Evolutionary conservation across 2,888 invertebrate species (phyloP).

Genomic region (Salticus scenicus): DNA sequence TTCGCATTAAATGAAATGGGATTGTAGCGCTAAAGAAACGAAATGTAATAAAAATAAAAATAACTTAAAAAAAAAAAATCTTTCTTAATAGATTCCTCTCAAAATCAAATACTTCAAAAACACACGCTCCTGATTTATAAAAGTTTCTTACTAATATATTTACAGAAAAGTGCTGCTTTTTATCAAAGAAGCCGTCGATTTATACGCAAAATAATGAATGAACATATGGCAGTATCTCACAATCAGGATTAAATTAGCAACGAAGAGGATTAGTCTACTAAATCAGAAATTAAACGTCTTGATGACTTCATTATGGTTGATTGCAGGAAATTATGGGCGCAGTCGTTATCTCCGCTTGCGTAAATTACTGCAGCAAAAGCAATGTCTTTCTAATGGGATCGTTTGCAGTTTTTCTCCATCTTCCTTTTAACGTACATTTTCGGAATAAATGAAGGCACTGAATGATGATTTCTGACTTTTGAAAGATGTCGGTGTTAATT

Average conservation of each 20-base stretch:
- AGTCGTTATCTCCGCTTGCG: background rate
- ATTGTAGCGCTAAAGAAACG: no score
- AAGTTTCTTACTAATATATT: no score
- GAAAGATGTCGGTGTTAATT: background rate
- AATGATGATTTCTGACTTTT: background rate
- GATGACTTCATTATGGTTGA: conserved; percentile 23
- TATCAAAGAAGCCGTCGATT: background rate
- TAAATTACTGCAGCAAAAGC: conserved; percentile 19
- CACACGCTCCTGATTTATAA: no score
- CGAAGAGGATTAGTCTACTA: conserved; percentile 5
- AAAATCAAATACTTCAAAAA: no score
- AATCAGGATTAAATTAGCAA: conserved; percentile 24
- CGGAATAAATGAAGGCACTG: background rate
- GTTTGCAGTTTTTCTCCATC: background rate
- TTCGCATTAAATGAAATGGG: no score
- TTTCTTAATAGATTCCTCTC: no score
- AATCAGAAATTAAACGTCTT: conserved; percentile 24
- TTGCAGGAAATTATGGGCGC: conserved; percentile 21
- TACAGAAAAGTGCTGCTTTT: no score
- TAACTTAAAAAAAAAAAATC: no score
- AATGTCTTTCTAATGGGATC: conserved; percentile 13
- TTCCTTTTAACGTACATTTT: background rate
- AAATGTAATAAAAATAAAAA: no score
- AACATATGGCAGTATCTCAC: conserved; percentile 20
- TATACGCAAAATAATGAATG: background rate